phyloP scores from a whole-genome alignment of 2,888 invertebrate genomes.

The Coecobrya sp. region DNA sequence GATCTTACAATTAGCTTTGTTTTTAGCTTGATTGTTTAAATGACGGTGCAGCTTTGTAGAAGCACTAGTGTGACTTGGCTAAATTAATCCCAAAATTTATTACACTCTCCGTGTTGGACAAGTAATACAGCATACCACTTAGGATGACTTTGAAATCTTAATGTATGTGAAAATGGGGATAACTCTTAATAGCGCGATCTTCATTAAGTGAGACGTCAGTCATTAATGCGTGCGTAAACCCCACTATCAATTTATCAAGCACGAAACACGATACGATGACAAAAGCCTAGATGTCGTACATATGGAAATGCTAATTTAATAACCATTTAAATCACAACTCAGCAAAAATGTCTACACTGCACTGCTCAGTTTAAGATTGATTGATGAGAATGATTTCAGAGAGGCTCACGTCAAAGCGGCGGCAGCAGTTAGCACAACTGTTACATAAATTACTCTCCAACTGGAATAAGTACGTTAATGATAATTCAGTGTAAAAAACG shows the following conservation, averaged over 20 bases:
- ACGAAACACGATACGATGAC: background rate
- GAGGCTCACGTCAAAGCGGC: background rate
- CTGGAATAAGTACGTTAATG: background rate
- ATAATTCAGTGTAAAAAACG: conserved; percentile 9
- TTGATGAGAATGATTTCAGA: background rate
- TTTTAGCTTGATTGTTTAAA: background rate
- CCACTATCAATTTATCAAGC: background rate
- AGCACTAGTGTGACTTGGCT: background rate
- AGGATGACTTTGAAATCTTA: background rate
- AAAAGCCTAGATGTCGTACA: background rate
- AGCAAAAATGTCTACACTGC: background rate
- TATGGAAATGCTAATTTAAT: conserved; percentile 19
- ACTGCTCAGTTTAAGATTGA: background rate
- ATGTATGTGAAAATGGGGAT: background rate
- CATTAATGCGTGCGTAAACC: conserved; percentile 27
- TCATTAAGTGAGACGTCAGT: conserved; percentile 11
- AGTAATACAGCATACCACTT: background rate
- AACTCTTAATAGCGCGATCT: background rate
- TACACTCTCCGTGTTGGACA: background rate
- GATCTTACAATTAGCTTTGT: background rate
- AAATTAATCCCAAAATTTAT: background rate
- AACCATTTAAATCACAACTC: conserved; percentile 18
- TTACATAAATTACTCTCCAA: conserved; percentile 4
- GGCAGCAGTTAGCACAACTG: background rate
- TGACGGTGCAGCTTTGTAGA: conserved; percentile 6